Base-by-base conservation (phyloP, 2,113 vertebrate genomes). In the Elgaria multicarinata region DNA sequence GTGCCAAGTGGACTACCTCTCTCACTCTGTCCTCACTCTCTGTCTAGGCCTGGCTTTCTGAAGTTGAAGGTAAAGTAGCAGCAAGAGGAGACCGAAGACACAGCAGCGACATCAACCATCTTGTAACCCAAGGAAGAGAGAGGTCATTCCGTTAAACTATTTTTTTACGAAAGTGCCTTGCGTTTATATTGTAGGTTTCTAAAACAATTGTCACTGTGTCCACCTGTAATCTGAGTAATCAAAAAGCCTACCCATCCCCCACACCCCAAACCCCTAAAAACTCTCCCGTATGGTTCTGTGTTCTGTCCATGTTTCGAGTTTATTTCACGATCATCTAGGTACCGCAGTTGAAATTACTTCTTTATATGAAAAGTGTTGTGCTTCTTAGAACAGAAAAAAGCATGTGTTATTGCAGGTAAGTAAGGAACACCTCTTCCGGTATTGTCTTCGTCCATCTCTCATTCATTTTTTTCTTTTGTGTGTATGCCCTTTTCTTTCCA, bases 21-120 rank as follows among this genome's bases (percentile, higher is more conserved):
- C 33, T n/a, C 91, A 88, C 26, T 74, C 92, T n/a, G n/a, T n/a
- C n/a, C n/a, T n/a, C n/a, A n/a, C n/a, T 93, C 84, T 55, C 13
- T 28, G 74, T 84, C 62, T 96, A 99, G 99, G 98, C 97, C 4
- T 99, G 99, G 99, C 97, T 99, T 31, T 98, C 98, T 90, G 99
- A 99, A 97, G 99, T 99, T 91, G 99, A 99, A 97, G 98, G 98
- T 58, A 99, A 99, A 97, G 98, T 98, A 90, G 97, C 97, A 92
- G 98, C 97, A 91, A 97, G 98, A 96, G 97, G 98, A 87, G 99
- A 99, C 96, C 94, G 98, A 91, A 95, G 98, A 93, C 97, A 98
- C 95, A 99, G 99, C 94, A 97, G 98, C n/a, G 99, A 99, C 67
- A 98, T 98, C 97, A 99, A 99, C 95, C 99, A 99, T 93, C 97